Conservation (phyloP, 2,888 invertebrate genomes). For the Clepsis dumicolana region DNA sequence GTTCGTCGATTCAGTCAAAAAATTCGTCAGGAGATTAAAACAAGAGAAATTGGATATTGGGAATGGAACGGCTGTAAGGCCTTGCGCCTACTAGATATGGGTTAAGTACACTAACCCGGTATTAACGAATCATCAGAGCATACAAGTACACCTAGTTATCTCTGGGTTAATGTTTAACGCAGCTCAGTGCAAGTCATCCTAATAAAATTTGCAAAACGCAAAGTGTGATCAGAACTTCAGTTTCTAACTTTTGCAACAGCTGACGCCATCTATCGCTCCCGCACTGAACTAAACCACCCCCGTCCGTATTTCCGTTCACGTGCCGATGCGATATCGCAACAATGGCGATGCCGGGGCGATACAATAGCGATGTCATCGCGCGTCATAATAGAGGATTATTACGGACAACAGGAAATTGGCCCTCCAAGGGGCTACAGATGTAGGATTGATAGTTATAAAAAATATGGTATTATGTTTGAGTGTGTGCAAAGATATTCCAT, state of each 20-base stretch:
- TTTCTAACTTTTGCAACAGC: conserved; percentile 26
- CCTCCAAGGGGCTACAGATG: conserved; percentile 52
- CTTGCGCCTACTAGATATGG: too few relatives aligned
- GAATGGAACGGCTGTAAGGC: too few relatives aligned
- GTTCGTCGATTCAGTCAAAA: too few relatives aligned
- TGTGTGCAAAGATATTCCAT: not conserved
- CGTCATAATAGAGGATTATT: conserved; percentile 78
- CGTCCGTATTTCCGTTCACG: conserved; percentile 77
- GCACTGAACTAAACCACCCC: conserved; percentile 47
- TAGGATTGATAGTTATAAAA: conserved; percentile 21
- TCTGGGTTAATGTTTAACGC: too few relatives aligned
- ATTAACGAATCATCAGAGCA: too few relatives aligned
- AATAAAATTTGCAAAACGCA: too few relatives aligned
- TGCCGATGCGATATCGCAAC: conserved; percentile 59
- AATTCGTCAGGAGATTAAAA: too few relatives aligned
- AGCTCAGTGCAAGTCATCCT: too few relatives aligned
- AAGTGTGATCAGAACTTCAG: too few relatives aligned
- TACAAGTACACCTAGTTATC: too few relatives aligned
- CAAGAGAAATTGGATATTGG: too few relatives aligned
- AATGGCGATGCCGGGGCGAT: conserved; percentile 62
- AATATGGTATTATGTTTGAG: not conserved
- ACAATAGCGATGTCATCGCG: conserved; percentile 68
- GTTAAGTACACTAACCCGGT: too few relatives aligned
- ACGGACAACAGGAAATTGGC: conserved; percentile 78
- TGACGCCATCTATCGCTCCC: conserved; percentile 67